phyloP scores from a whole-genome alignment of 2,113 vertebrate species.

The Calcarius ornatus region DNA sequence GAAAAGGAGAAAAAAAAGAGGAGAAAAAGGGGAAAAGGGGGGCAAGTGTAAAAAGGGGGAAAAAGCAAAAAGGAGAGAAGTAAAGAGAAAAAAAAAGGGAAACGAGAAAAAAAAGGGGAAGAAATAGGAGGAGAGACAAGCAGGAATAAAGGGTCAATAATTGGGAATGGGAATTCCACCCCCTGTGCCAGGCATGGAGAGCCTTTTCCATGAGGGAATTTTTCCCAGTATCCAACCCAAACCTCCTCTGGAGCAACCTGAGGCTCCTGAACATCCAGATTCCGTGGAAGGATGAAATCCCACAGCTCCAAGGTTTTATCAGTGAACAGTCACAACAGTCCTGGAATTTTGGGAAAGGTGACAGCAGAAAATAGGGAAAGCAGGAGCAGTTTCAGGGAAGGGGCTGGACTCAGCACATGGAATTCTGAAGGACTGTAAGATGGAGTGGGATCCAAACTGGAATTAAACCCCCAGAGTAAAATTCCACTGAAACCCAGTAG shows the following conservation, averaged over 20 bases:
- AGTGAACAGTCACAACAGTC: fast-evolving
- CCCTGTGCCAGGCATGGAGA: neutral
- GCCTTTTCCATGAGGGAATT: neutral
- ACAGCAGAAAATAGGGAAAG: neutral
- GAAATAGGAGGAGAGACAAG: too few species aligned
- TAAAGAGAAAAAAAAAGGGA: neutral
- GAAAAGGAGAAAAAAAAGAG: neutral
- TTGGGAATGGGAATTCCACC: neutral
- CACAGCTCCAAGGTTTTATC: neutral
- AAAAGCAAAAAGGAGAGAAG: neutral
- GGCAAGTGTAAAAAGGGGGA: neutral
- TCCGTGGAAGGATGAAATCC: fast-evolving
- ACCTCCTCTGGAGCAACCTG: neutral
- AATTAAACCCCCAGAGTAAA: neutral
- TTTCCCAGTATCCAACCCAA: neutral
- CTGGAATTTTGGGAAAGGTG: neutral
- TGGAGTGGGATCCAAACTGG: neutral
- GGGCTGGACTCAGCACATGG: neutral
- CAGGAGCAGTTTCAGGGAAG: neutral
- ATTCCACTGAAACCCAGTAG: neutral
- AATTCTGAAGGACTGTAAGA: neutral
- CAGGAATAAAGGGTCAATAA: fast-evolving
- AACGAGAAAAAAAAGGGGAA: fast-evolving
- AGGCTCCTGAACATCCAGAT: neutral
- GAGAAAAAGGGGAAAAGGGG: fast-evolving